Base-by-base conservation (phyloP, 2,888 invertebrate genomes). In the Clostera curtula region DNA sequence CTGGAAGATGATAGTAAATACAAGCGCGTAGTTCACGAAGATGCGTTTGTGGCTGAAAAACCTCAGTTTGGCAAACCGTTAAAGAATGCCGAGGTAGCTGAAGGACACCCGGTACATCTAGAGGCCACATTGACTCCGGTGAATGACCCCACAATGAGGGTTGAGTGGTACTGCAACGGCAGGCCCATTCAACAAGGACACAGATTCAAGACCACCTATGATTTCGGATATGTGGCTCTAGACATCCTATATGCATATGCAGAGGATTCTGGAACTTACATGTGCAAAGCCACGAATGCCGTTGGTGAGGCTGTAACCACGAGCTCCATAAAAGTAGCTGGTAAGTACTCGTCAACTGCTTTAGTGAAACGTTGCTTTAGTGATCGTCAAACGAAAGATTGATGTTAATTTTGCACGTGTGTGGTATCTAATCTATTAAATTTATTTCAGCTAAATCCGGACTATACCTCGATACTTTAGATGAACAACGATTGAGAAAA, bases 131-230 rank as follows among this genome's bases (percentile, higher is more conserved):
- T 99, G 15, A 95, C 96, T 1, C 99, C 99, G 0, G 95, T 98
- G 17, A 97, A 98, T 56, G 99, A 99, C 72, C 97, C 98, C 3
- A 96, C 96, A 5, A 98, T 99, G 98, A 91, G 92, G 46, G 96
- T 99, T 5, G 98, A 98, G 80, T 99, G 98, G 99, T 97, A 90
- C 80, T 93, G 95, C 70, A 96, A 99, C 75, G 98, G 97, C 27
- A 88, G 91, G 55, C 97, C 97, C 2, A 90, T 99, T 53, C 93
- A 93, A 58, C 92, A 93, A 62, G 95, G 97, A 24, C 97, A 97
- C 68, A 90, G 98, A 43, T 98, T 97, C 77, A 96, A 96, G 73
- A 96, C 97, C 3, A 95, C 94, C 2, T 95, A 97, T 60, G 98
- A 99, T 70, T 98, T 99, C 72, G 98, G 98, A 40, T 98, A 94